Evolutionary conservation across 1,140 invertebrate genomes (phyloP).

Genomic region (Leptinotarsa defecta): DNA sequence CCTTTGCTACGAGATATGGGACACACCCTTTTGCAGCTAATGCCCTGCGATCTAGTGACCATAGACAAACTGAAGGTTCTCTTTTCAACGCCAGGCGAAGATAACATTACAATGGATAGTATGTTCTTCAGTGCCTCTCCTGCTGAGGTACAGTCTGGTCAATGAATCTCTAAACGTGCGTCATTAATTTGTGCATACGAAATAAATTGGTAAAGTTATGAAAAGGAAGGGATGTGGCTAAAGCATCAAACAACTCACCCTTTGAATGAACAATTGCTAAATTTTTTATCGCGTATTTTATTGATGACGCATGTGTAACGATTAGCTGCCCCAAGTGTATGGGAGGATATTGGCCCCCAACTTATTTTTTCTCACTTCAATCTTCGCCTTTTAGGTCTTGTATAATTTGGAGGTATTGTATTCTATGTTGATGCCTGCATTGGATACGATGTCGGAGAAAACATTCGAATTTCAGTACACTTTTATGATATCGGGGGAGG

Average conservation of each 20-base stretch:
- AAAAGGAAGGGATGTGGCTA: too few species aligned
- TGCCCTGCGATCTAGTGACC: slow-evolving; percentile 84
- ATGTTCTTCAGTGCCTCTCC: slow-evolving; percentile 77
- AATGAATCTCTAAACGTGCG: too few species aligned
- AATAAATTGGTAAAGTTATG: too few species aligned
- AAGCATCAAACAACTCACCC: too few species aligned
- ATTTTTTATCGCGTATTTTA: too few species aligned
- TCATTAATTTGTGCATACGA: too few species aligned
- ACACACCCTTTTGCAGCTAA: slow-evolving; percentile 82
- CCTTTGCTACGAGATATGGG: slow-evolving; percentile 83
- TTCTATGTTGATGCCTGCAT: slow-evolving; percentile 88
- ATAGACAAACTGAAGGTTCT: slow-evolving; percentile 68
- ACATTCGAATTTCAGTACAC: slow-evolving; percentile 86
- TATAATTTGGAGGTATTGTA: slow-evolving; percentile 79
- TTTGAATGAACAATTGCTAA: too few species aligned
- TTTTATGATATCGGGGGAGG: slow-evolving; percentile 85
- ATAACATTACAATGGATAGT: slow-evolving; percentile 66
- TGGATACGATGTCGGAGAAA: slow-evolving; percentile 80
- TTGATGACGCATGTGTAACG: too few species aligned
- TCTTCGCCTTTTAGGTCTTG: slow-evolving; percentile 41
- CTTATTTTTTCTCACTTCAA: slow-evolving; percentile 17
- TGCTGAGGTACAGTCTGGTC: slow-evolving; percentile 64
- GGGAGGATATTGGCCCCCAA: too few species aligned
- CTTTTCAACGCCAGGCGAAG: slow-evolving; percentile 53
- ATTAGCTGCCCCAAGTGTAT: too few species aligned